Evolutionary conservation across 2,888 invertebrate genomes (phyloP).

Genomic region (Spilosoma lubricipeda): DNA sequence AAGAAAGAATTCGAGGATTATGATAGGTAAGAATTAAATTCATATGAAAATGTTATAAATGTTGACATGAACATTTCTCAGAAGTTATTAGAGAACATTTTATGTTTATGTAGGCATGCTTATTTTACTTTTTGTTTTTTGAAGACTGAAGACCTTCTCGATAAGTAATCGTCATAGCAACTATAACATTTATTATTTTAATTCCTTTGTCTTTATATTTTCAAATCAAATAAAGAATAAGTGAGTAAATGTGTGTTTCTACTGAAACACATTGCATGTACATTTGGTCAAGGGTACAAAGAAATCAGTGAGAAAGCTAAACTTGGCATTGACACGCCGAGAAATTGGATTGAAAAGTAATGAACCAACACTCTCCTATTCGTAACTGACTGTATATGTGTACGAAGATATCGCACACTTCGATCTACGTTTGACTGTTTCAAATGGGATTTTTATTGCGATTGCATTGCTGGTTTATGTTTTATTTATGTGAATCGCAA

Average conservation of each 20-base stretch:
- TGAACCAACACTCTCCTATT: conserved; percentile 50
- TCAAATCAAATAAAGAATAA: neutral
- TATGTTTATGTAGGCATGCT: too few species aligned
- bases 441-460: conserved; percentile 13
- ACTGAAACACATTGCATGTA: neutral
- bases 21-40: too few species aligned
- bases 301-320: conserved; percentile 79
- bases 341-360: conserved; percentile 76
- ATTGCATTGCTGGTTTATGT: conserved; percentile 10
- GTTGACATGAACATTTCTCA: too few species aligned
- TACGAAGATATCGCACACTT: conserved; percentile 7
- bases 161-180: neutral
- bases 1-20: too few species aligned
- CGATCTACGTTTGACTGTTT: conserved; percentile 3
- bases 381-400: neutral
- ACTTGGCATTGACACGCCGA: conserved; percentile 76
- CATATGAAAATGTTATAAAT: too few species aligned
- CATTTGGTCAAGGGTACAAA: conserved; percentile 71
- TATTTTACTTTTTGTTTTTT: too few species aligned
- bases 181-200: neutral
- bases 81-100: neutral
- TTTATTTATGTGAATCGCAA: conserved; percentile 5
- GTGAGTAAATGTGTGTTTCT: neutral
- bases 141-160: too few species aligned
- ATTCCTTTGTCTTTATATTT: neutral